These are phyloP conservation scores for Oreochromis spilurus DNA, from an alignment of 2,113 vertebrate genomes.

Conservation along the genomic window DNA sequence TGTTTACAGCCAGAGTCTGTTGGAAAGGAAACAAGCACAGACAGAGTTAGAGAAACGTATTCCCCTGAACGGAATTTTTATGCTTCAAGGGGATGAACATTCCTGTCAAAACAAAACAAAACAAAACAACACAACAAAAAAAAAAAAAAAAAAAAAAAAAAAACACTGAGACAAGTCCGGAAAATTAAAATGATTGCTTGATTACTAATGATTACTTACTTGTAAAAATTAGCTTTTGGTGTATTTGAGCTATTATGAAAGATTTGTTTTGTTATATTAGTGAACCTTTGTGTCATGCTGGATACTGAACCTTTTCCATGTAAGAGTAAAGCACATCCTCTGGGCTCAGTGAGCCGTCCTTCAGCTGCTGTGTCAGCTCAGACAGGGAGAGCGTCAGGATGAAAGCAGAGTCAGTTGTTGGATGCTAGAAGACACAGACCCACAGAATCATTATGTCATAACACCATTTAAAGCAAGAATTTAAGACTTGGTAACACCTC, in stretches of 20 bases:
- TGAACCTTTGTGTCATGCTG: not conserved
- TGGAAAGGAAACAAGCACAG: not conserved
- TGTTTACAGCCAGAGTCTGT: constrained; percentile 80
- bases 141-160: not conserved
- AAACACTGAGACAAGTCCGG: not conserved
- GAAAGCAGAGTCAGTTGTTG: constrained; percentile 17
- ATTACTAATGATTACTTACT: not conserved
- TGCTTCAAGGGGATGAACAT: not conserved
- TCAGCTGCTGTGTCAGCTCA: constrained; percentile 63
- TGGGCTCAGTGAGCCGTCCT: constrained; percentile 67
- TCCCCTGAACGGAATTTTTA: not conserved
- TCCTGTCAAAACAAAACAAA: not conserved
- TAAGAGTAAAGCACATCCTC: constrained; percentile 77
- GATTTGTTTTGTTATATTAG: not conserved
- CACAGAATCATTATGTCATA: not conserved
- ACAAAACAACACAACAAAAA: too few relatives aligned
- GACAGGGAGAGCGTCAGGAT: constrained; percentile 70
- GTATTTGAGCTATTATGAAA: not conserved
- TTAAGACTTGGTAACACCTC: not conserved
- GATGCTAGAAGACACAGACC: constrained; percentile 59
- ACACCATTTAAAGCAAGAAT: not conserved
- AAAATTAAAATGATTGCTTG: not conserved
- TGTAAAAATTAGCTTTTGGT: not conserved
- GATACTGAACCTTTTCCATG: constrained; percentile 73
- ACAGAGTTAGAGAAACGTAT: not conserved